Conservation (phyloP, 2,797 vertebrate species). For the Botia kubotai region DNA sequence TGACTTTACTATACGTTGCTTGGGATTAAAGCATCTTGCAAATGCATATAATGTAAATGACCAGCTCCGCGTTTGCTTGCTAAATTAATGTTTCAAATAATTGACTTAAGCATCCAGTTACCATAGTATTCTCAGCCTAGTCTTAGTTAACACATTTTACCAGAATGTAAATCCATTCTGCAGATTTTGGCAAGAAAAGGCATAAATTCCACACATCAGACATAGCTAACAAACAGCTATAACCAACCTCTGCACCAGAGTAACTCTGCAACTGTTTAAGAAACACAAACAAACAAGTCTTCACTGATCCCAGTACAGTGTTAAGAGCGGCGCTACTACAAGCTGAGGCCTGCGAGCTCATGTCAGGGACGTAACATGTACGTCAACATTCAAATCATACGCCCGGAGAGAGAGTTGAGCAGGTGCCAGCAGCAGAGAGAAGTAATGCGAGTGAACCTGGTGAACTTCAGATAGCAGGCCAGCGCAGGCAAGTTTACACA, state of each 20-base stretch:
- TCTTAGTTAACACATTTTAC: too few relatives aligned
- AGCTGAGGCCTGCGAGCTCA: slow-evolving; percentile 45
- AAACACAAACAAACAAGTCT: slow-evolving; percentile 27
- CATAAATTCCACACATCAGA: background rate
- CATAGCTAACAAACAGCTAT: background rate
- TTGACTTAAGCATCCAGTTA: too few relatives aligned
- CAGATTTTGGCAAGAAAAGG: too few relatives aligned
- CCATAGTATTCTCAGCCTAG: too few relatives aligned
- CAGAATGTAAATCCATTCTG: too few relatives aligned
- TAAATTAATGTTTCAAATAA: too few relatives aligned
- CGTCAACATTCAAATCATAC: slow-evolving; percentile 48
- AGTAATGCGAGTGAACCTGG: slow-evolving; percentile 28
- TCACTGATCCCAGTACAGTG: background rate
- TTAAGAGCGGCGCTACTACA: slow-evolving; percentile 27
- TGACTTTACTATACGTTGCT: too few relatives aligned
- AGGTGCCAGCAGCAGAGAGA: slow-evolving; percentile 16
- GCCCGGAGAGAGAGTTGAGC: slow-evolving; percentile 36
- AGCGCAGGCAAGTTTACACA: slow-evolving; percentile 59
- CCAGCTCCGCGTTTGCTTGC: too few relatives aligned
- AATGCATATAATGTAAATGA: too few relatives aligned
- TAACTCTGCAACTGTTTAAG: background rate
- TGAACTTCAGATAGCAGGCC: slow-evolving; percentile 42
- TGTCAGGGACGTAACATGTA: slow-evolving; percentile 51
- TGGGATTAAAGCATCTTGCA: too few relatives aligned
- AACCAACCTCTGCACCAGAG: background rate